A percentile compares a stretch with the other conserved stretches of the same genome.
phyloP scores from a whole-genome alignment of 2,113 vertebrate species.

The Megaleporinus macrocephalus region DNA sequence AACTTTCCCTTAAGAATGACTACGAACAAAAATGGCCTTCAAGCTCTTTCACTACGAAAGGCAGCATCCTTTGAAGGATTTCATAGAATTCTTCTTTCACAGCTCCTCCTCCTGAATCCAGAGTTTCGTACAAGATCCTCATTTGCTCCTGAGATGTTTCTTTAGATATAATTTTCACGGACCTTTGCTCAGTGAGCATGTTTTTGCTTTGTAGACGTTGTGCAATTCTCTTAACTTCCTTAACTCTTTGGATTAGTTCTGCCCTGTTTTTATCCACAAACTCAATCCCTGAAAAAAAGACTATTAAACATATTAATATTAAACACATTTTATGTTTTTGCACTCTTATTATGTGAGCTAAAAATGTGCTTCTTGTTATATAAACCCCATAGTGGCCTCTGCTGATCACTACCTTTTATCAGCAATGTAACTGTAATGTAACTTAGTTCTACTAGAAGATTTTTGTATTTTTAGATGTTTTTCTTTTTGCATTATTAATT shows the following conservation, averaged over 20 bases:
- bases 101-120: neutral
- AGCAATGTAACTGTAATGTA: too few species aligned
- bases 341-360: too few species aligned
- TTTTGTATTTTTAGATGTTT: too few species aligned
- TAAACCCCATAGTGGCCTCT: too few species aligned
- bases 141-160: neutral
- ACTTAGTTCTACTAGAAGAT: too few species aligned
- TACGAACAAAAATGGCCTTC: too few species aligned
- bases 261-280: constrained; percentile 22
- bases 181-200: constrained; percentile 22
- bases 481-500: too few species aligned
- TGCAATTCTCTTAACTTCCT: constrained; percentile 21
- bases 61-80: neutral
- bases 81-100: neutral
- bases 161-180: neutral
- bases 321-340: too few species aligned
- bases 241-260: constrained; percentile 18
- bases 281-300: neutral
- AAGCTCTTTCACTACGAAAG: neutral
- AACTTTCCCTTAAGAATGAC: too few species aligned
- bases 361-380: too few species aligned
- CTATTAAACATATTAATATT: too few species aligned
- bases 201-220: neutral
- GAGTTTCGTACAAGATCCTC: neutral
- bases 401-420: too few species aligned